Percentiles rank a stretch among this genome's conserved stretches.
Evolutionary conservation across 2,797 vertebrate species (phyloP).

Genomic region (Coregonus suidteri): DNA sequence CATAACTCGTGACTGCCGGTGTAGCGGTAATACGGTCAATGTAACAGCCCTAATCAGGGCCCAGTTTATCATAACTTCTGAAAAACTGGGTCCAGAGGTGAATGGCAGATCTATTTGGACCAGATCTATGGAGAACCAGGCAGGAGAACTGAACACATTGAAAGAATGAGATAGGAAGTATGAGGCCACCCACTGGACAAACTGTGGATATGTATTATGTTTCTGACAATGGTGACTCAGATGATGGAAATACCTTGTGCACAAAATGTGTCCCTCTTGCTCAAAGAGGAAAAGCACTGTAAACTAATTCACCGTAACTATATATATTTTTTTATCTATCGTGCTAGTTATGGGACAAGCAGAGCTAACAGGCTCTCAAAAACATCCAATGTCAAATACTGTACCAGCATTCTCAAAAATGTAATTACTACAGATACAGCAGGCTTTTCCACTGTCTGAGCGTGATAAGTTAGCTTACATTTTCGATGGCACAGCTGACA

Average conservation of each 20-base stretch:
- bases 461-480: not conserved
- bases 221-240: not conserved
- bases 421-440: not conserved
- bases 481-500: not conserved
- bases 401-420: not conserved
- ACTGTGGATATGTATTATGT: constrained; percentile 9
- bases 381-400: not conserved
- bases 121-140: not conserved
- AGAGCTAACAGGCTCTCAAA: not conserved
- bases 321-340: not conserved
- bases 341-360: not conserved
- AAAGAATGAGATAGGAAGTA: not conserved
- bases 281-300: not conserved
- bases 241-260: not conserved
- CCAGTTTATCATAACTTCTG: too few relatives aligned
- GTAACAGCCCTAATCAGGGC: too few relatives aligned
- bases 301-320: constrained; percentile 44
- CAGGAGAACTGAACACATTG: constrained; percentile 12
- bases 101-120: not conserved
- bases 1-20: too few relatives aligned
- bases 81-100: not conserved
- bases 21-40: too few relatives aligned
- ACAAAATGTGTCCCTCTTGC: not conserved
- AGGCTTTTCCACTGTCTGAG: not conserved
- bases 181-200: constrained; percentile 51